Conservation (phyloP, 1,140 invertebrate genomes). For the Ganaspis sp. region DNA sequence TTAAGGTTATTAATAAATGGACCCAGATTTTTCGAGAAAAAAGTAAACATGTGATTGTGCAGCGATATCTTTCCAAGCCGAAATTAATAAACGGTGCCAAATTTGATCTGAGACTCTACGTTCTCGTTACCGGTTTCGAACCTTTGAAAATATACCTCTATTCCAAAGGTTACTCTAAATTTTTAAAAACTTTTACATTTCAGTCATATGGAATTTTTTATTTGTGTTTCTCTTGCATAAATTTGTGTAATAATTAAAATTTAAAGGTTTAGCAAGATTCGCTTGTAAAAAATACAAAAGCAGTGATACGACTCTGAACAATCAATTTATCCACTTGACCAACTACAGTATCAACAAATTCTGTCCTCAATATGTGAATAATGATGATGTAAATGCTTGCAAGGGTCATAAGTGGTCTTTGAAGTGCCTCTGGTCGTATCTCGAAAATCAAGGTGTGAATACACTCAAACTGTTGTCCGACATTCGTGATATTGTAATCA, state of each 20-base stretch:
- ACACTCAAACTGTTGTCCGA: slow-evolving; percentile 87
- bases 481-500: slow-evolving; percentile 86
- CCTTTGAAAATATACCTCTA: slow-evolving; percentile 95
- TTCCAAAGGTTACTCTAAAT: slow-evolving; percentile 77
- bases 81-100: slow-evolving; percentile 65
- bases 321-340: slow-evolving; percentile 98
- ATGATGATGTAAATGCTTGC: slow-evolving; percentile 89
- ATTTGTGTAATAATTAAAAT: background rate
- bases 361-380: slow-evolving; percentile 89
- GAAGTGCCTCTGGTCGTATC: slow-evolving; percentile 84
- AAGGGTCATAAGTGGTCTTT: slow-evolving; percentile 94
- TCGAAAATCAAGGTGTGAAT: slow-evolving; percentile 84
- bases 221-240: too few species aligned
- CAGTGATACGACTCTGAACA: slow-evolving; percentile 85
- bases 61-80: slow-evolving; percentile 78
- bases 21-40: slow-evolving; percentile 88
- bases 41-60: slow-evolving; percentile 91
- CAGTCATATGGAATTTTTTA: too few species aligned
- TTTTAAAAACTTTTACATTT: too few species aligned
- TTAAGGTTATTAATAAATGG: slow-evolving; percentile 95
- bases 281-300: slow-evolving; percentile 92
- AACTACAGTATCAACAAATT: slow-evolving; percentile 99
- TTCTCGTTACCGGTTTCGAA: slow-evolving; percentile 95
- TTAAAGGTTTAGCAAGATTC: slow-evolving; percentile 94
- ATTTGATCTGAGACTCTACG: slow-evolving; percentile 75